phyloP scores from a whole-genome alignment of 2,888 invertebrate species.

The Mythimna impura region DNA sequence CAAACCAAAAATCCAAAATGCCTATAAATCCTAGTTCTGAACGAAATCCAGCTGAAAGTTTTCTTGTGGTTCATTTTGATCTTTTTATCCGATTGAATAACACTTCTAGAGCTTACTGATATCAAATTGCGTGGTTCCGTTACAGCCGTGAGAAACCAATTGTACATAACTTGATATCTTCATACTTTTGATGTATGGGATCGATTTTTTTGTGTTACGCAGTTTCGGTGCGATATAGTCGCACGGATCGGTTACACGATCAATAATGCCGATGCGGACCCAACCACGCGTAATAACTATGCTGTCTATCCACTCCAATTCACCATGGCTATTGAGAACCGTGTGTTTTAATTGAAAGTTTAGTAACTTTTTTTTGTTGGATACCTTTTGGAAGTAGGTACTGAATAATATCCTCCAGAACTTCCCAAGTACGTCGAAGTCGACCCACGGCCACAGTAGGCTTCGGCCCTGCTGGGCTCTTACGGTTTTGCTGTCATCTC shows the following conservation, averaged over 20 bases:
- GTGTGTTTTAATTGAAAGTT: neutral
- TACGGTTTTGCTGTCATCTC: no score
- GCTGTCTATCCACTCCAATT: neutral
- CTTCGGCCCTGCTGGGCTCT: no score
- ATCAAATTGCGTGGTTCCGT: slow-evolving; percentile 34
- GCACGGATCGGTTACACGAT: slow-evolving; percentile 32
- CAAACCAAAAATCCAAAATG: no score
- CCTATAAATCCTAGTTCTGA: no score
- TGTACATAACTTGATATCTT: slow-evolving; percentile 33
- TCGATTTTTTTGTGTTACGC: neutral
- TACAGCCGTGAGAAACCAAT: slow-evolving; percentile 44
- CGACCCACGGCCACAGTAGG: no score
- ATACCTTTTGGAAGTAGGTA: no score
- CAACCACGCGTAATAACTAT: slow-evolving; percentile 26
- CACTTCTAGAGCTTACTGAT: neutral
- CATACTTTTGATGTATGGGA: slow-evolving; percentile 23
- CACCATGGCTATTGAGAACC: neutral
- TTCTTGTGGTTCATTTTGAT: no score
- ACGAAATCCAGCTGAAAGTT: no score
- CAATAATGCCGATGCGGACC: slow-evolving; percentile 9
- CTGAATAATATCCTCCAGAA: no score
- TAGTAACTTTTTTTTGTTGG: neutral
- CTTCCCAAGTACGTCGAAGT: no score
- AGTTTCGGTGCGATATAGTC: slow-evolving; percentile 32
- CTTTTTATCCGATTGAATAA: neutral